Base-by-base conservation (phyloP, 2,113 vertebrate genomes). In the Phodopus roborovskii region DNA sequence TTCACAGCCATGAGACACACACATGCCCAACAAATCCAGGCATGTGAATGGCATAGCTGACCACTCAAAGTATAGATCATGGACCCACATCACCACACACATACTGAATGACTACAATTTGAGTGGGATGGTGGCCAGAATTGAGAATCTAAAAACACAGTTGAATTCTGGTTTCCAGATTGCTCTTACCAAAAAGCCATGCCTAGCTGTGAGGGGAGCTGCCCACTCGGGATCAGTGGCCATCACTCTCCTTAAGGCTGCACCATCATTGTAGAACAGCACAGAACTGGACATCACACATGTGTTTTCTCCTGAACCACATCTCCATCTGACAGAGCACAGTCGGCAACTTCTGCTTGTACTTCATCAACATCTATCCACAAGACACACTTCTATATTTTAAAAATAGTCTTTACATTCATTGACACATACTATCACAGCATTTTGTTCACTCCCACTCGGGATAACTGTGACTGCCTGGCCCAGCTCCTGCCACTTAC, bases 41-140 rank as follows among this genome's bases (percentile, higher is more conserved):
- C 16, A 30, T 58, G 82, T 56, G 5, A 17, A 78, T 5, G 2
- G 36, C 28, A 13, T 6, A 2, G 5, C 10, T 2, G 5, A 71
- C 50, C 17, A 9, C 56, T 28, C 3, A 17, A 33, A 42, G 39
- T 30, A 10, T 24, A 60, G 50, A 12, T 2, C 6, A 45, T 28
- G 10, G n/a, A 3, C 85, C 33, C 82, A 53, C 50, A 48, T 62
- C 12, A 2, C 15, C 30, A 22, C 39, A n/a, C 64, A 9, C 0
- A 7, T 6, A 15, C 1, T 7, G 24, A 8, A 8, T 28, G 56
- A 78, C 56, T 24, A 4, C 3, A 17, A 0, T 11, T 13, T 53
- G n/a, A 60, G n/a, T 56, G 50, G 15, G n/a, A 28, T 62, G n/a
- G 17, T 62, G 81, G 8, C 45, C 82, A 62, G 53, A 86, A 79